These are phyloP conservation scores for Spodoptera picta DNA, from an alignment of 2,888 invertebrate genomes.

Conservation along the genomic window DNA sequence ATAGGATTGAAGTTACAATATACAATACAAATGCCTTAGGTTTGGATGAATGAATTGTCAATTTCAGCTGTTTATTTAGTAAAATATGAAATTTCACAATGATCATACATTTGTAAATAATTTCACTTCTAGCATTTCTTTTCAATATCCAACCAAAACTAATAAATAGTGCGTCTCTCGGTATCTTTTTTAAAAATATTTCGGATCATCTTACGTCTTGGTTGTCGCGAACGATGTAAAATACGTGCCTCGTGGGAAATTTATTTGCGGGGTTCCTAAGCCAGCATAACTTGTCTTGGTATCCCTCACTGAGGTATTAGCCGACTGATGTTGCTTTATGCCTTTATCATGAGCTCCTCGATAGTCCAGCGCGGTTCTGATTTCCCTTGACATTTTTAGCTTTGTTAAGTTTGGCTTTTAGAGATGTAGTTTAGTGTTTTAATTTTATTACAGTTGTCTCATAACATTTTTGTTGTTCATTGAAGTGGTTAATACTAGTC, in stretches of 20 bases:
- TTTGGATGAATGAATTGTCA: too few relatives aligned
- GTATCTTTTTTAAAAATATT: slow-evolving; percentile 71
- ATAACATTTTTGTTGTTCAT: background rate
- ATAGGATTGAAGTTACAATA: too few relatives aligned
- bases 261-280: slow-evolving; percentile 80
- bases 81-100: too few relatives aligned
- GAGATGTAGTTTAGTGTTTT: slow-evolving; percentile 4
- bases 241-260: slow-evolving; percentile 85
- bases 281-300: slow-evolving; percentile 77
- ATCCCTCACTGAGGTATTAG: slow-evolving; percentile 64
- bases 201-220: slow-evolving; percentile 72
- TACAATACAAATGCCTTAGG: too few relatives aligned
- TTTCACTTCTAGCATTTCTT: background rate
- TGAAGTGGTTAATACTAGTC: background rate
- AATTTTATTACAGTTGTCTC: background rate
- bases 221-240: slow-evolving; percentile 70
- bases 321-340: slow-evolving; percentile 47
- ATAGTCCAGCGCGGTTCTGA: slow-evolving; percentile 45
- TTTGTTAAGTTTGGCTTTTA: slow-evolving; percentile 23
- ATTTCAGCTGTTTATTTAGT: too few relatives aligned
- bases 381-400: slow-evolving; percentile 48
- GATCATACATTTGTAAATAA: too few relatives aligned
- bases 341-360: slow-evolving; percentile 50
- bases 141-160: slow-evolving; percentile 59
- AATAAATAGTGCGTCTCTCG: slow-evolving; percentile 59